Percentiles rank a stretch among this genome's conserved stretches.
phyloP scores from a whole-genome alignment of 1,140 invertebrate genomes.

The Bombus balteatus region DNA sequence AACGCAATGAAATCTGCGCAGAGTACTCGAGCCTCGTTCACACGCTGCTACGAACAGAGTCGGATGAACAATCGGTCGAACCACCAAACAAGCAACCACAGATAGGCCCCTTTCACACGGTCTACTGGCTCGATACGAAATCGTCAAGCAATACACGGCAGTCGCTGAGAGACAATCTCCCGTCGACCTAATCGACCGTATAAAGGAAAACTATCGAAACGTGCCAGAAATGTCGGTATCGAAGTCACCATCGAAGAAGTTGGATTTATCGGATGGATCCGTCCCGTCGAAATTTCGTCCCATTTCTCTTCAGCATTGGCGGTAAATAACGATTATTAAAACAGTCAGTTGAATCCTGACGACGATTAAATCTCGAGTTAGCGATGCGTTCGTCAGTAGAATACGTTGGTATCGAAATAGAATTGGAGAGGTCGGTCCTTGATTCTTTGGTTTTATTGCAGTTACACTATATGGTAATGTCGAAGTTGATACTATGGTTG shows the following conservation, averaged over 20 bases:
- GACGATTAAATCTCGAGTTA: not conserved
- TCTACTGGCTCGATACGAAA: slow-evolving; percentile 22
- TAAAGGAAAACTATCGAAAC: slow-evolving; percentile 14
- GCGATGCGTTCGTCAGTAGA: not conserved
- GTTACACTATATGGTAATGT: slow-evolving; percentile 19
- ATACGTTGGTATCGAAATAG: not conserved
- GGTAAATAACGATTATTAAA: not conserved
- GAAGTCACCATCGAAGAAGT: not conserved
- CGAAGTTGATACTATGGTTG: not conserved
- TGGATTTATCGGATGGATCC: not conserved
- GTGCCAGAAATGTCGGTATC: not conserved
- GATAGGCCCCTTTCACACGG: slow-evolving; percentile 39
- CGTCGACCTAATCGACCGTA: not conserved
- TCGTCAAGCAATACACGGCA: slow-evolving; percentile 2
- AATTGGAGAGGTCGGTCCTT: not conserved
- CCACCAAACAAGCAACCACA: slow-evolving; percentile 14
- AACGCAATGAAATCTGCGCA: not conserved
- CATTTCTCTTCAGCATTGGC: not conserved
- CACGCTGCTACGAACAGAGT: slow-evolving; percentile 2
- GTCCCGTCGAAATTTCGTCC: not conserved
- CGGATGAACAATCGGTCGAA: slow-evolving; percentile 21
- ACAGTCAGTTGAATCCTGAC: not conserved
- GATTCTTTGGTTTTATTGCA: not conserved
- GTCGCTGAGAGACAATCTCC: slow-evolving; percentile 31
- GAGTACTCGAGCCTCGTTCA: not conserved